Conservation (phyloP, 2,113 vertebrate genomes). For the Machaerirhynchus nigripectus region DNA sequence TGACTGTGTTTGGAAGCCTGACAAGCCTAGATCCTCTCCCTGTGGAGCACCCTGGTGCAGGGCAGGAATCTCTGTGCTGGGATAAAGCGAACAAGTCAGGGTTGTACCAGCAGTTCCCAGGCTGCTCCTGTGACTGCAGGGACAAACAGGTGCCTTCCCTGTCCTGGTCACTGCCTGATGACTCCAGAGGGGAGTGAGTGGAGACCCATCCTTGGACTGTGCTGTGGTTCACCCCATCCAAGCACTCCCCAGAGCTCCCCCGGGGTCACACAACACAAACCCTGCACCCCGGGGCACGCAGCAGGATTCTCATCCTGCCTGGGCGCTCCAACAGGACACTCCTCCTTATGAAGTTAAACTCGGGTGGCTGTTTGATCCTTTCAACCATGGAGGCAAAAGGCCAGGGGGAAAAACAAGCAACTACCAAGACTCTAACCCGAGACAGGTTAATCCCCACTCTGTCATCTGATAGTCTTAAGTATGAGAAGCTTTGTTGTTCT, state of each 20-base stretch:
- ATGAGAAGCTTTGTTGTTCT: constrained; percentile 1
- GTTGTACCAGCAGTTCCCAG: background rate
- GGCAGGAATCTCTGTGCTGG: background rate
- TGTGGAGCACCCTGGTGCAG: background rate
- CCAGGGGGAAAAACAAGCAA: background rate
- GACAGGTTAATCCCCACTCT: background rate
- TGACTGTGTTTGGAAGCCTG: background rate
- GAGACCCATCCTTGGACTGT: background rate
- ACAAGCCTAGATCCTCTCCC: background rate
- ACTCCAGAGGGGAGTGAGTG: background rate
- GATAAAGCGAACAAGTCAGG: background rate
- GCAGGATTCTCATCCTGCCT: background rate
- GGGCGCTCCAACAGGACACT: background rate
- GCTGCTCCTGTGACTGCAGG: background rate
- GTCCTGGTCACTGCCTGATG: background rate
- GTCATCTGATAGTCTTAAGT: background rate
- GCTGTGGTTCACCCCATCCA: background rate
- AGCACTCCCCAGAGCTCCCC: background rate
- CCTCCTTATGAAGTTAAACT: background rate
- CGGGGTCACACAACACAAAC: background rate
- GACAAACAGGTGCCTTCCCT: background rate
- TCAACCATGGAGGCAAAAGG: background rate
- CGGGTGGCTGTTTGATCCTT: background rate
- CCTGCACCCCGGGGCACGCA: background rate
- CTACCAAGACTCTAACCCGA: background rate